These are phyloP conservation scores for Harpagoxenus sublaevis DNA, from an alignment of 2,888 invertebrate genomes.

Conservation along the genomic window DNA sequence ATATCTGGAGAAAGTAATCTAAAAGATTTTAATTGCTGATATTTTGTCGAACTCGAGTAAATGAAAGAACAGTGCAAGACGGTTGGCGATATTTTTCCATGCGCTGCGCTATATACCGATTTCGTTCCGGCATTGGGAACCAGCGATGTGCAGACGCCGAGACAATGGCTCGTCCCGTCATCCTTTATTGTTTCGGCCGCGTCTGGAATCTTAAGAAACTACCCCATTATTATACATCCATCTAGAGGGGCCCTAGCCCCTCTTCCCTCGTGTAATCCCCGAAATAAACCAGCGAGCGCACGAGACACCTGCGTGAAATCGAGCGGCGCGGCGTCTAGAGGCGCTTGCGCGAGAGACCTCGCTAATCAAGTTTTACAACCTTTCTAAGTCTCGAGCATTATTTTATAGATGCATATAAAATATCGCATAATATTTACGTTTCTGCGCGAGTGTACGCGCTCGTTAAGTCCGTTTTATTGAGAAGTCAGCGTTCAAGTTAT, in stretches of 20 bases:
- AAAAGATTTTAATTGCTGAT: neutral
- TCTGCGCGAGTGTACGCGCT: neutral
- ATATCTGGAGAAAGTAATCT: neutral
- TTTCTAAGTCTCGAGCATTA: constrained; percentile 15
- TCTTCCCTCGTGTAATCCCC: constrained; percentile 73
- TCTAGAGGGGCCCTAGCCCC: constrained; percentile 56
- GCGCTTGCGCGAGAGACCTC: constrained; percentile 24
- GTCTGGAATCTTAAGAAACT: constrained; percentile 77
- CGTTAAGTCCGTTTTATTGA: constrained; percentile 6
- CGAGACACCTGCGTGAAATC: constrained; percentile 74
- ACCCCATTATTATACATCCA: constrained; percentile 74
- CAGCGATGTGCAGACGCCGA: constrained; percentile 72
- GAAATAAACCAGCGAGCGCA: constrained; percentile 81
- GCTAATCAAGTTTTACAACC: constrained; percentile 40
- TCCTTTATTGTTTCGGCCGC: constrained; percentile 78
- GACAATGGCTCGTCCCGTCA: constrained; percentile 77
- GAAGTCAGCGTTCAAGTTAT: neutral
- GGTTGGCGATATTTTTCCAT: neutral
- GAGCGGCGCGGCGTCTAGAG: constrained; percentile 51
- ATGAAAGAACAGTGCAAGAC: neutral
- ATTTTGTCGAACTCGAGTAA: neutral
- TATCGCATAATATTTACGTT: constrained; percentile 19
- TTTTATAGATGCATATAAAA: constrained; percentile 40
- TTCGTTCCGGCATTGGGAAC: constrained; percentile 69
- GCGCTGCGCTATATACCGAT: constrained; percentile 54